Evolutionary conservation across 2,113 vertebrate species (phyloP), one percentile per base, ranked within the genome.

Genomic region (Eidolon helvum): DNA sequence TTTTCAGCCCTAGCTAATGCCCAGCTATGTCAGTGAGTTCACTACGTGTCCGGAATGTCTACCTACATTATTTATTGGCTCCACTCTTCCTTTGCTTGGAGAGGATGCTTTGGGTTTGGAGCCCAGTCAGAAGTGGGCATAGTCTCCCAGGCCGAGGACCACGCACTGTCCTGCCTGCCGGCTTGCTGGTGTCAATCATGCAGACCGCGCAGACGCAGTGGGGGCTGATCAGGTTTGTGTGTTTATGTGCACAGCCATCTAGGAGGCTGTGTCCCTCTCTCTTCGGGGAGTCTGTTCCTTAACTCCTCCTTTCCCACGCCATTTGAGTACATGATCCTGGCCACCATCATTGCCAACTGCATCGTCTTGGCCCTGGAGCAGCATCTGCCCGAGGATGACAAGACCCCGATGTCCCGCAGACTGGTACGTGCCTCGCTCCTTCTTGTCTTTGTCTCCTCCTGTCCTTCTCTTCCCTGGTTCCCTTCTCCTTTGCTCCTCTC

Each of bases 291-390:
- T 88, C 77, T 98, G 57, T 95, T 99, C 99, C 99, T 99, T 99
- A 98, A 99, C 99, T 97, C 88, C 90, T 5, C 35, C 33, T 99
- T 96, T 82, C 86, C 24, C 98, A 99, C 99, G 99, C 99, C 99
- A 1, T 99, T 99, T 8, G 99, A 99, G 98, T 99, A 99, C 98
- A 99, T 99, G 99, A 99, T 99, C 98, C 98, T 99, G 97, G 98
- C 99, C 45, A 99, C 99, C 97, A 99, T 99, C 98, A 99, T 99
- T 68, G 99, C 99, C 97, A 99, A 99, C 98, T 99, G 99, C 97
- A 99, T 99, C 0, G 99, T 99, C 91, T 97, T 99, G 98, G 99
- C 99, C 21, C 98, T 99, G 97, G 99, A 99, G 98, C 99, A 99
- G 97, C 99, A 99, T 71, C 99, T 99, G 43, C 99, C 99, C 0